phyloP scores from a whole-genome alignment of 2,113 vertebrate species.

The Ursus arctos region DNA sequence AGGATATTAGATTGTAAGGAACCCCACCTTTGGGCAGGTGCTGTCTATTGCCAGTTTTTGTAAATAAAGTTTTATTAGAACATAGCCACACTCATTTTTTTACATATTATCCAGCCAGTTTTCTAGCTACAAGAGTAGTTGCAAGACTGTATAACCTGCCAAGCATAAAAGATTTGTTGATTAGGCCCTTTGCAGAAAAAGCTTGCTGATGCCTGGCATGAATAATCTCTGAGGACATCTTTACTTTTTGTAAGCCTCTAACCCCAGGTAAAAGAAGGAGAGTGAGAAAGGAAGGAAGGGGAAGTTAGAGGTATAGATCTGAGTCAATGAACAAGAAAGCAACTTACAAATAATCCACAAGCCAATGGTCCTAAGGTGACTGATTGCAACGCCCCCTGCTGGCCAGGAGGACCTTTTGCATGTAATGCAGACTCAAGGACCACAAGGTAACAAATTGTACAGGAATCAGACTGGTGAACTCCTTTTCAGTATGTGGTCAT shows the following conservation, averaged over 20 bases:
- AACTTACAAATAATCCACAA: background rate
- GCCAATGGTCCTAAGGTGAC: background rate
- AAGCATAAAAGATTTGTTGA: background rate
- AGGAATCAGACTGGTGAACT: background rate
- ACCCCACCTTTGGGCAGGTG: background rate
- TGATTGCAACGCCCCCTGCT: background rate
- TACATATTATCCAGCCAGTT: background rate
- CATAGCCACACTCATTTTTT: background rate
- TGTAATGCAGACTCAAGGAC: background rate
- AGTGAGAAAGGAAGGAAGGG: background rate
- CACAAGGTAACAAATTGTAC: background rate
- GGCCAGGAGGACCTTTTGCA: conserved; percentile 1
- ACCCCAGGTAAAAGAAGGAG: background rate
- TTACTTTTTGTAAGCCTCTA: background rate
- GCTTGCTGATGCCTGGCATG: background rate
- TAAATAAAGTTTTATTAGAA: background rate
- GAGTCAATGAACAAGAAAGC: background rate
- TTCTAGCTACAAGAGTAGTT: background rate
- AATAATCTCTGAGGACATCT: background rate
- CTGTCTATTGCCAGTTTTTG: background rate
- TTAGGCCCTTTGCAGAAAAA: background rate
- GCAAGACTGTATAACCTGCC: background rate
- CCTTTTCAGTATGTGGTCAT: background rate
- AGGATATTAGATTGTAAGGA: background rate
- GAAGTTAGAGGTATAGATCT: background rate